These are phyloP conservation scores for Ptilodon capucinus DNA, from an alignment of 2,888 invertebrate species.

Conservation along the genomic window DNA sequence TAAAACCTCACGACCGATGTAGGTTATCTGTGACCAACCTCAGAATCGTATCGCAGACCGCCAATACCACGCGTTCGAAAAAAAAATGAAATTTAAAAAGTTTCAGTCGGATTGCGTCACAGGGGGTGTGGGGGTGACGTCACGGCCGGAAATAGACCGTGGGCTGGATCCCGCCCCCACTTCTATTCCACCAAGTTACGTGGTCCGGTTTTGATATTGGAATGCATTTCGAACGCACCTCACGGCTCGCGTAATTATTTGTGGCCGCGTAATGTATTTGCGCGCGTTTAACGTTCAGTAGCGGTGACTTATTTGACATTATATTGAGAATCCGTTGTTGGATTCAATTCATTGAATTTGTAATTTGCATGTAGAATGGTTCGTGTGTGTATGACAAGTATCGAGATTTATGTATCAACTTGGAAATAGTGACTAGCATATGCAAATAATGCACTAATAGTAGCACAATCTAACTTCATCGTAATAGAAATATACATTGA, in stretches of 20 bases:
- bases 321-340: neutral
- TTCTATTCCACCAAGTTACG: slow-evolving; percentile 27
- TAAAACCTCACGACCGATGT: slow-evolving; percentile 23
- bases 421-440: no score
- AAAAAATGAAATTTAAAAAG: slow-evolving; percentile 39
- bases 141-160: slow-evolving; percentile 58
- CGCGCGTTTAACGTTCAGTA: neutral
- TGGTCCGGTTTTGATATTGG: slow-evolving; percentile 24
- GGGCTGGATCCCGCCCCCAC: slow-evolving; percentile 25
- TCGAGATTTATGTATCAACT: no score
- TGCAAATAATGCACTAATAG: no score
- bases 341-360: neutral
- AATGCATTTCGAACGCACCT: slow-evolving; percentile 24
- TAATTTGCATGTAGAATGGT: neutral
- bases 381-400: no score
- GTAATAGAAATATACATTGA: neutral
- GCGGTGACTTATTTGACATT: neutral
- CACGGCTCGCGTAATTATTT: slow-evolving; percentile 22
- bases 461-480: neutral
- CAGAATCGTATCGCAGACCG: slow-evolving; percentile 32
- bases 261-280: neutral
- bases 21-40: slow-evolving; percentile 36
- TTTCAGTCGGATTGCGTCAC: slow-evolving; percentile 54
- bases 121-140: slow-evolving; percentile 54
- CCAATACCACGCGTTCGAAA: slow-evolving; percentile 43